phyloP scores from a whole-genome alignment of 2,797 vertebrate species.

The Helicolenus hilgendorfi region DNA sequence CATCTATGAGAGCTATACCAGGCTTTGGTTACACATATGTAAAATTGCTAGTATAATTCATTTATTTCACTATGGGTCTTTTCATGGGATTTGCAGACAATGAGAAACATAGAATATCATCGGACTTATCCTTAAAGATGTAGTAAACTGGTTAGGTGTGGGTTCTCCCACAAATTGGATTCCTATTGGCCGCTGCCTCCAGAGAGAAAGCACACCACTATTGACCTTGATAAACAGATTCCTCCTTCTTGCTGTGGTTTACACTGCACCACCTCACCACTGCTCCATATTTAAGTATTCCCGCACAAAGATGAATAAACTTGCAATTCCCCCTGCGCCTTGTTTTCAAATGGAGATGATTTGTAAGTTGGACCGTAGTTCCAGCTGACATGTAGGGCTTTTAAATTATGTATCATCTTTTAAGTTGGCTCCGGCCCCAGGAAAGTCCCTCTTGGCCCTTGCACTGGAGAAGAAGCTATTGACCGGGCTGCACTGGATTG shows the following conservation, averaged over 20 bases:
- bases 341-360: conserved; percentile 14
- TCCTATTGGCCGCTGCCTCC: conserved; percentile 30
- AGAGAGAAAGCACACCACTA: conserved; percentile 18
- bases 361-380: conserved; percentile 2
- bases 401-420: conserved; percentile 49
- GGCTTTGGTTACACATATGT: background rate
- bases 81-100: background rate
- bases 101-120: background rate
- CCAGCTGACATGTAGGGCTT: conserved; percentile 1
- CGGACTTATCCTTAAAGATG: conserved; percentile 13
- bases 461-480: conserved; percentile 63
- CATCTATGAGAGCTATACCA: background rate
- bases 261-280: background rate
- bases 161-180: conserved; percentile 45
- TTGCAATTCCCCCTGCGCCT: background rate
- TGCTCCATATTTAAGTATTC: background rate
- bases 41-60: background rate
- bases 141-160: conserved; percentile 29
- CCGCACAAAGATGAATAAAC: background rate
- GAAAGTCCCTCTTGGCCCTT: conserved; percentile 60
- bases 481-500: conserved; percentile 74
- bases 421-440: conserved; percentile 28
- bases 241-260: conserved; percentile 2
- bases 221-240: conserved; percentile 48
- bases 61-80: background rate